A percentile compares a stretch with the other conserved stretches of the same genome.
These are phyloP conservation scores for Aphis gossypii DNA, from an alignment of 1,140 invertebrate genomes.

Conservation along the genomic window DNA sequence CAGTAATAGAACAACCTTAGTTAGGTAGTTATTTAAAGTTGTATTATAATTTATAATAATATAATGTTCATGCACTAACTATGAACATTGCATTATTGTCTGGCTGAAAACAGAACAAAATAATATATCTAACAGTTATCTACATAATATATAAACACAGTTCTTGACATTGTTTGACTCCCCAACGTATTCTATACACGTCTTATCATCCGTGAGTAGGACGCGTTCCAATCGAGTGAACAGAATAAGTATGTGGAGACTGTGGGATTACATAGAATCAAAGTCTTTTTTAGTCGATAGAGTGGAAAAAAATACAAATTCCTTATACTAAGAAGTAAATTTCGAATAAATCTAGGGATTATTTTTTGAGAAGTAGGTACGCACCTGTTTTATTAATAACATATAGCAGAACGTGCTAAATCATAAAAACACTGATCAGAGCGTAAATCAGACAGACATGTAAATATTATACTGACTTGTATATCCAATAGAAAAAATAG, in stretches of 20 bases:
- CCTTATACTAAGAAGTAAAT: neutral
- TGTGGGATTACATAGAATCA: neutral
- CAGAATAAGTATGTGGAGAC: conserved; percentile 25
- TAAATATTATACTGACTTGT: neutral
- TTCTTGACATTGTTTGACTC: conserved; percentile 9
- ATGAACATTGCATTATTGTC: neutral
- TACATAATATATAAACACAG: neutral
- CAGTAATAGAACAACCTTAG: neutral
- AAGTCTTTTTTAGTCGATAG: neutral
- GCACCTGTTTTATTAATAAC: neutral
- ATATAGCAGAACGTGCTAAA: neutral
- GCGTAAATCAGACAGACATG: neutral
- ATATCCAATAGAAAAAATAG: neutral
- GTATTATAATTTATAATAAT: neutral
- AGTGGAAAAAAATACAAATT: conserved; percentile 13
- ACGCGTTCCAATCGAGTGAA: conserved; percentile 15
- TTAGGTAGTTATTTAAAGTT: neutral
- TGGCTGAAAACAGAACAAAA: neutral
- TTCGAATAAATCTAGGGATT: neutral
- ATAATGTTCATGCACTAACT: neutral
- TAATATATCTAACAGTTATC: conserved; percentile 7
- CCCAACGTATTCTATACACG: neutral
- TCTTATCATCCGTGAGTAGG: neutral
- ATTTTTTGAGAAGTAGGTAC: neutral
- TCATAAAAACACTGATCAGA: neutral